Conservation (phyloP, 2,113 vertebrate genomes). For the Lonchura striata region DNA sequence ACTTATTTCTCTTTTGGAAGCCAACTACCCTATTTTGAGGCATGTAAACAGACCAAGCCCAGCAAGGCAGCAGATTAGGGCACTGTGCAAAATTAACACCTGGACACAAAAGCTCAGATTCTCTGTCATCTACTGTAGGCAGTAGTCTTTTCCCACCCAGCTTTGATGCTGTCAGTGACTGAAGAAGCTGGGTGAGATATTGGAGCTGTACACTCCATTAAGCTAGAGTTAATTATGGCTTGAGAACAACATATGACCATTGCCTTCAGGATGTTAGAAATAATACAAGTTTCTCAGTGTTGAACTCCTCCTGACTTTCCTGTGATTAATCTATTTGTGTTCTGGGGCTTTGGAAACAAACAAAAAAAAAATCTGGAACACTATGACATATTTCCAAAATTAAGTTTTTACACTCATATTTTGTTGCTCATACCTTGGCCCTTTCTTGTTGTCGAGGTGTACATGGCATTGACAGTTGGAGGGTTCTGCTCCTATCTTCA, state of each 20-base stretch:
- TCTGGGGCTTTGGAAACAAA: background rate
- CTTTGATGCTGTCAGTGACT: background rate
- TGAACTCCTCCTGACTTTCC: background rate
- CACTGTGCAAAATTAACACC: background rate
- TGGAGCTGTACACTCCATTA: background rate
- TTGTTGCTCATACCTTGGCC: conserved; percentile 80
- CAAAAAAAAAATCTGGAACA: background rate
- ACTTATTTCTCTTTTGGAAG: background rate
- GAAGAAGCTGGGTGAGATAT: background rate
- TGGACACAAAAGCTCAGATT: background rate
- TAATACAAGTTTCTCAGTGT: background rate
- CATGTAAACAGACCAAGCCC: background rate
- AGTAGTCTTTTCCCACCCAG: background rate
- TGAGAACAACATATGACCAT: background rate
- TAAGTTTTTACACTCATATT: background rate
- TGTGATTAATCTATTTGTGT: background rate
- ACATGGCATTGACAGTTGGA: conserved; percentile 76
- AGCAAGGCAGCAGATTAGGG: background rate
- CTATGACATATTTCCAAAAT: background rate
- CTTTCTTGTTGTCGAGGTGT: conserved; percentile 82
- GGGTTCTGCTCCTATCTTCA: conserved; percentile 83
- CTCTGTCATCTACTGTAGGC: background rate
- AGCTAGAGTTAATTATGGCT: background rate
- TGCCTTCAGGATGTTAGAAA: background rate
- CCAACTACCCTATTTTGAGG: background rate